Conservation (phyloP, 2,888 invertebrate genomes). For the Pharmacophagus antenor region DNA sequence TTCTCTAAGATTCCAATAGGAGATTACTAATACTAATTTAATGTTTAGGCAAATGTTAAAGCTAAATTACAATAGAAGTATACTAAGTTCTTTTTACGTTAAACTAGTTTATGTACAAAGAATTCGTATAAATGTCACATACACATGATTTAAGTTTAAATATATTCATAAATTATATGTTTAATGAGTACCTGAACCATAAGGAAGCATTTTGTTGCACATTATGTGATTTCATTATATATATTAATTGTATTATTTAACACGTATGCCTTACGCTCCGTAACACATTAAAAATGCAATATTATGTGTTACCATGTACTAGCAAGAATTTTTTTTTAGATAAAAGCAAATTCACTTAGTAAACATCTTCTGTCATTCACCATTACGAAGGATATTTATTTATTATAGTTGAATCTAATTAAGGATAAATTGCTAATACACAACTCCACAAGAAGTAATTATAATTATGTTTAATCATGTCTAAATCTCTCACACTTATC, state of each 20-base stretch:
- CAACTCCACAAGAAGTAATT: too few species aligned
- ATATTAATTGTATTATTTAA: slow-evolving; percentile 15
- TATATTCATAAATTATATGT: slow-evolving; percentile 10
- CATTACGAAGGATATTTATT: not conserved
- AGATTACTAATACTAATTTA: too few species aligned
- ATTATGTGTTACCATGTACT: not conserved
- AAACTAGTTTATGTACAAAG: not conserved
- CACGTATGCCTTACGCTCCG: not conserved
- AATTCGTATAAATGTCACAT: not conserved
- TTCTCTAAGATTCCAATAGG: too few species aligned
- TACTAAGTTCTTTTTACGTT: not conserved
- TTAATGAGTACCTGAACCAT: slow-evolving; percentile 21
- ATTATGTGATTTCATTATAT: slow-evolving; percentile 10
- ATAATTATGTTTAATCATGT: slow-evolving; percentile 1
- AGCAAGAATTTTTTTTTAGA: not conserved
- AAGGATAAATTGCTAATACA: too few species aligned
- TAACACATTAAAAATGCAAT: not conserved
- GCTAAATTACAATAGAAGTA: not conserved
- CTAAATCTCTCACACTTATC: slow-evolving; percentile 24
- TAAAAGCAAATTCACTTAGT: not conserved
- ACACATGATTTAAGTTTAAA: not conserved
- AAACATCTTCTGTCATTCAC: not conserved
- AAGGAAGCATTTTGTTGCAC: slow-evolving; percentile 18
- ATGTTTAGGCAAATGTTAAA: too few species aligned
- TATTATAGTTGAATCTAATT: not conserved